Percentiles rank a stretch among this genome's conserved stretches.
Conservation (phyloP, 2,113 vertebrate species). For the Lophotis ruficrista region DNA sequence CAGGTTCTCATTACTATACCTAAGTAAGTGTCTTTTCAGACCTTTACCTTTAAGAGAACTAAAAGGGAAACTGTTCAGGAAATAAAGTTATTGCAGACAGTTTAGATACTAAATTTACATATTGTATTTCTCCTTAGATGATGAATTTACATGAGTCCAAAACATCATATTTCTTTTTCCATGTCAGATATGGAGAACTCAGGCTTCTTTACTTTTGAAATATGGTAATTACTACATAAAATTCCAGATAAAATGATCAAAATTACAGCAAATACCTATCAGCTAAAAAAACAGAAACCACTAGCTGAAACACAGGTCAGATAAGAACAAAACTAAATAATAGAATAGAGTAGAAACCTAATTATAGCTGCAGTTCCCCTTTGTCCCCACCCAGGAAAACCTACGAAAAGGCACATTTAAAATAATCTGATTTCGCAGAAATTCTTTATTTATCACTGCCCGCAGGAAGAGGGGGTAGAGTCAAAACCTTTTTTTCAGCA, state of each 20-base stretch:
- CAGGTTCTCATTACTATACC: neutral
- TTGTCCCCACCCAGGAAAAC: neutral
- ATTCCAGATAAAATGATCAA: neutral
- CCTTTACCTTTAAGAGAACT: neutral
- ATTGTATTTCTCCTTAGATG: neutral
- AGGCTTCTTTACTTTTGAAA: neutral
- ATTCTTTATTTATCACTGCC: slow-evolving; percentile 15
- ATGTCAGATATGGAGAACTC: neutral
- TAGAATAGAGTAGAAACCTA: neutral
- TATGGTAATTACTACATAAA: neutral
- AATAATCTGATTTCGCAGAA: neutral
- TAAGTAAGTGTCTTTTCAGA: neutral
- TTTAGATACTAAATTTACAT: neutral
- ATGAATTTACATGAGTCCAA: neutral
- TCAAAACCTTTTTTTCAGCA: slow-evolving; percentile 7
- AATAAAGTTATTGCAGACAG: neutral
- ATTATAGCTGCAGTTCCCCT: neutral
- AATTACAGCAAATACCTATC: neutral
- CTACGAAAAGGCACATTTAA: neutral
- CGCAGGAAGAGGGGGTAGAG: neutral
- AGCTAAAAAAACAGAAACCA: neutral
- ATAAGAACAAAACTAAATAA: neutral
- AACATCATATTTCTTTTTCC: neutral
- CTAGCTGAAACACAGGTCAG: neutral
- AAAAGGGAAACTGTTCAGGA: neutral